A percentile compares a stretch with the other conserved stretches of the same genome.
These are phyloP conservation scores for Pelecanus crispus DNA, from an alignment of 2,113 vertebrate genomes.

Conservation along the genomic window DNA sequence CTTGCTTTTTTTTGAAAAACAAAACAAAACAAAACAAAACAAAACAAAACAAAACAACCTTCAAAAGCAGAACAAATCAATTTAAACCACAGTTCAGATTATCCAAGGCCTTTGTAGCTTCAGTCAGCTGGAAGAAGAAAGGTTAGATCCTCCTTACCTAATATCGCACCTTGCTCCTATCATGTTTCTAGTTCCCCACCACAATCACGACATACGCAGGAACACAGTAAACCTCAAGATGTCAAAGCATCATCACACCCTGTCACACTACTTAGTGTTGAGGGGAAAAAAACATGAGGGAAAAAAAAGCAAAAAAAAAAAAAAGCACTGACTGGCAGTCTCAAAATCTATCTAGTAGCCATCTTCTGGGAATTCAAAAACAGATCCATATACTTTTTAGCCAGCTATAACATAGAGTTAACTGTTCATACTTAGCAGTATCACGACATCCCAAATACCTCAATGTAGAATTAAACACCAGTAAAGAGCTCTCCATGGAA, in stretches of 20 bases:
- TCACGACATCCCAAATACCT: not conserved
- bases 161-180: not conserved
- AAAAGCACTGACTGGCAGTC: not conserved
- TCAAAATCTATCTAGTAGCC: not conserved
- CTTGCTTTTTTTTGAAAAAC: not conserved
- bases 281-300: not conserved
- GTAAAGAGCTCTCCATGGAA: not conserved
- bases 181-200: not conserved
- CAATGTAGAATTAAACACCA: not conserved
- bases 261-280: accelerated
- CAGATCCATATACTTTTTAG: not conserved
- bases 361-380: not conserved
- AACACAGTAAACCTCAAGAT: not conserved
- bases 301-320: no score
- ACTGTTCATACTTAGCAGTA: not conserved
- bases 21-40: not conserved
- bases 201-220: not conserved
- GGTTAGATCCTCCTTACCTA: not conserved
- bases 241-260: not conserved
- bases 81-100: not conserved
- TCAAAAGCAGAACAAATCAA: not conserved
- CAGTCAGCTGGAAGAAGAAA: not conserved
- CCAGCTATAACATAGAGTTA: not conserved
- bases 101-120: not conserved
- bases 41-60: not conserved